Percentiles rank a stretch among this genome's conserved stretches.
These are phyloP conservation scores for Apis dorsata DNA, from an alignment of 1,140 invertebrate genomes.

Conservation along the genomic window DNA sequence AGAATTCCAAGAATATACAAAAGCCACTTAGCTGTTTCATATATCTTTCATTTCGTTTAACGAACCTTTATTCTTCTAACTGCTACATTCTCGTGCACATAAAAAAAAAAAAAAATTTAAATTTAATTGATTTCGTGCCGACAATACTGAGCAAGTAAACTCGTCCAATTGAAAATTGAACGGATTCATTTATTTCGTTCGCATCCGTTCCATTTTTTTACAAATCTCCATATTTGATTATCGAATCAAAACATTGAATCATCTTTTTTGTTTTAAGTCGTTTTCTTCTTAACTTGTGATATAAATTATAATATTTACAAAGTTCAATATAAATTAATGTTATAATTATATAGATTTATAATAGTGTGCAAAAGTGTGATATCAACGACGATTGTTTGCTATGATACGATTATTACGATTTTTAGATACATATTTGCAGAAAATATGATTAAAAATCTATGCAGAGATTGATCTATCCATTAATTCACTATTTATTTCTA, in stretches of 20 bases:
- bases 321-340: neutral
- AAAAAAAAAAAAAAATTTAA: neutral
- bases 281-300: neutral
- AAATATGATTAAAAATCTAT: neutral
- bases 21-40: too few relatives aligned
- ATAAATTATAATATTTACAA: neutral
- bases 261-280: neutral
- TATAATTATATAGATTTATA: neutral
- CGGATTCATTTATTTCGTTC: neutral
- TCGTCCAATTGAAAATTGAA: slow-evolving; percentile 14
- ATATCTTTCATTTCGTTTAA: neutral
- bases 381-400: too few relatives aligned
- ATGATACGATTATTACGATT: neutral
- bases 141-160: neutral
- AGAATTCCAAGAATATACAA: neutral
- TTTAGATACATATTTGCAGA: neutral
- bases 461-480: neutral
- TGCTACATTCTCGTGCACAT: neutral
- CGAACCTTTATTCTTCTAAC: neutral
- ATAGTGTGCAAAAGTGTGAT: too few relatives aligned
- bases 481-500: neutral
- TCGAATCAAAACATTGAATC: neutral
- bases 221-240: neutral
- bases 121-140: slow-evolving; percentile 10
- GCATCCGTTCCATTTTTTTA: neutral